A percentile compares a stretch with the other conserved stretches of the same genome.
phyloP scores from a whole-genome alignment of 2,888 invertebrate species.

The Acronicta psi region DNA sequence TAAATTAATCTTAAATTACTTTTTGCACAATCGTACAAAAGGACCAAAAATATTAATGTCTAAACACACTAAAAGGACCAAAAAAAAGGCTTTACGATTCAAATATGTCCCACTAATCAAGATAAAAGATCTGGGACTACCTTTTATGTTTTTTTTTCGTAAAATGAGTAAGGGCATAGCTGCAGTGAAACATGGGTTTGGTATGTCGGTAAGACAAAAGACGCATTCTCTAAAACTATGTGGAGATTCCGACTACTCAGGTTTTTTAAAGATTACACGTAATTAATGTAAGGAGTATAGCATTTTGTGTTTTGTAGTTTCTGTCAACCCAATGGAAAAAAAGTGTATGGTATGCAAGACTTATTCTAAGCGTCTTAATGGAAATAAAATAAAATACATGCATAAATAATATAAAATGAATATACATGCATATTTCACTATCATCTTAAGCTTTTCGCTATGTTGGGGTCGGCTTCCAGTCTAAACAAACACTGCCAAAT shows the following conservation, averaged over 20 bases:
- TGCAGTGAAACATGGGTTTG: conserved; percentile 27
- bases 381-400: too few species aligned
- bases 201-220: conserved; percentile 29
- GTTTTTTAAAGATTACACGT: neutral
- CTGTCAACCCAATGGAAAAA: too few species aligned
- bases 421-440: too few species aligned
- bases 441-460: too few species aligned
- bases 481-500: too few species aligned
- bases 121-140: conserved; percentile 35
- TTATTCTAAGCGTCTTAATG: too few species aligned
- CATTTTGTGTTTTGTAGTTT: too few species aligned
- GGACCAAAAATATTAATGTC: conserved; percentile 40
- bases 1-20: conserved; percentile 10
- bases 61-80: conserved; percentile 24
- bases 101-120: conserved; percentile 41
- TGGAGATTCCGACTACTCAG: neutral
- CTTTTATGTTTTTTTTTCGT: conserved; percentile 42
- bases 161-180: conserved; percentile 22
- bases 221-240: conserved; percentile 1
- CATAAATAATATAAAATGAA: too few species aligned
- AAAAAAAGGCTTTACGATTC: conserved; percentile 37
- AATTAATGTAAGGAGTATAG: neutral
- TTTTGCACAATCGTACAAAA: conserved; percentile 30
- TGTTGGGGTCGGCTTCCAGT: too few species aligned
- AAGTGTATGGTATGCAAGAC: too few species aligned